Evolutionary conservation across 1,140 invertebrate species (phyloP).

Genomic region (Trichomalopsis sarcophagae): DNA sequence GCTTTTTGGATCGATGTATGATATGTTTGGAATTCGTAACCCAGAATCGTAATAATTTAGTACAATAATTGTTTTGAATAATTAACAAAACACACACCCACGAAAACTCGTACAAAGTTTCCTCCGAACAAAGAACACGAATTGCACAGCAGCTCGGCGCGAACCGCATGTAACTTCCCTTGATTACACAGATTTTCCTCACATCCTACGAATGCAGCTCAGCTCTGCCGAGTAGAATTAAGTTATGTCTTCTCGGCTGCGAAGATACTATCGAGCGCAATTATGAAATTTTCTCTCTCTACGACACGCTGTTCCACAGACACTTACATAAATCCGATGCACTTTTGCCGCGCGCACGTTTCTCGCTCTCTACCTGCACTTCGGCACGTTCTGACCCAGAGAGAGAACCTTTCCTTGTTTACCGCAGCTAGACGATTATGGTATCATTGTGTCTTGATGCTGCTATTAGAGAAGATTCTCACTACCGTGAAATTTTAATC

Average conservation of each 20-base stretch:
- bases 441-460: not conserved
- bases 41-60: too few relatives aligned
- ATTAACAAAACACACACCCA: too few relatives aligned
- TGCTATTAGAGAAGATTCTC: too few relatives aligned
- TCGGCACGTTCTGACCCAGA: not conserved
- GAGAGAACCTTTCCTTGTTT: too few relatives aligned
- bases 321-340: slow-evolving; percentile 14
- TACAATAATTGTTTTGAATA: too few relatives aligned
- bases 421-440: not conserved
- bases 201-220: not conserved
- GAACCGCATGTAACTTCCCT: not conserved
- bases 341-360: not conserved
- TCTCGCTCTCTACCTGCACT: not conserved
- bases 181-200: not conserved
- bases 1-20: too few relatives aligned
- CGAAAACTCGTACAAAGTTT: too few relatives aligned
- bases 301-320: not conserved
- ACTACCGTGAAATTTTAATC: too few relatives aligned
- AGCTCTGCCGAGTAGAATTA: not conserved
- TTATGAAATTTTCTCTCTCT: not conserved
- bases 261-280: slow-evolving; percentile 10
- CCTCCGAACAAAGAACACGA: not conserved
- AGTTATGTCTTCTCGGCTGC: not conserved
- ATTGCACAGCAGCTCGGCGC: not conserved
- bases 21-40: too few relatives aligned